Evolutionary conservation across 2,888 invertebrate genomes (phyloP), one percentile per base, ranked within the genome.

Genomic region (Cylloceria caligata): DNA sequence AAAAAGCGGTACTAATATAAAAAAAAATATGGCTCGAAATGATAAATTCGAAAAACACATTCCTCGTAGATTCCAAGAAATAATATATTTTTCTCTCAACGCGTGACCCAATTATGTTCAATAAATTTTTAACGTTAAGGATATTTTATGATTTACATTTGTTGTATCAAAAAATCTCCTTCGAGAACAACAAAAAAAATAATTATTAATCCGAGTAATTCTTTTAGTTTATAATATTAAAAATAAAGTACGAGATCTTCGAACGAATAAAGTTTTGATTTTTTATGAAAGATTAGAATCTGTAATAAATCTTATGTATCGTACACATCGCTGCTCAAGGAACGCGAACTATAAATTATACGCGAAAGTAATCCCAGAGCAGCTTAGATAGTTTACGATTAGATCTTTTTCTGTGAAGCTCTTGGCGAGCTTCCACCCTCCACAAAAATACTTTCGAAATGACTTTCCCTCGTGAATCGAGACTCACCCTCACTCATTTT

Each of bases 401-500:
- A 27, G 24, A 52, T 52, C 24, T 52, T 13, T 52, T 11, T 27
- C 24, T 3, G 86, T 84, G 85, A 87, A 77, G 83, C 85, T 83
- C 5, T 27, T 55, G 55, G n/a, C 5, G 9, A 49, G 55, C 13
- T 55, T 27, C 13, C 55, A 30, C 55, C 55, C 55, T 55, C 27
- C 13, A 24, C 13, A n/a, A 27, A 27, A 55, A 30, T 55, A 27
- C 55, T 55, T 55, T 55, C 27, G 24, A 55, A 55, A 55, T n/a
- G 55, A 55, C 55, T 55, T 55, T 72, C 45, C 45, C 62, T 83
- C 83, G 82, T 85, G 80, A 81, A 78, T 80, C 82, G 81, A 80
- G 81, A 86, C 87, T 86, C 83, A 82, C 78, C 60, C 74, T 76
- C 62, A 55, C 49, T 62, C 71, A 81, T 80, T 80, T 72, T 80